A percentile compares a stretch with the other conserved stretches of the same genome.
These are phyloP conservation scores for Verasper variegatus DNA, from an alignment of 2,113 vertebrate genomes.

Conservation along the genomic window DNA sequence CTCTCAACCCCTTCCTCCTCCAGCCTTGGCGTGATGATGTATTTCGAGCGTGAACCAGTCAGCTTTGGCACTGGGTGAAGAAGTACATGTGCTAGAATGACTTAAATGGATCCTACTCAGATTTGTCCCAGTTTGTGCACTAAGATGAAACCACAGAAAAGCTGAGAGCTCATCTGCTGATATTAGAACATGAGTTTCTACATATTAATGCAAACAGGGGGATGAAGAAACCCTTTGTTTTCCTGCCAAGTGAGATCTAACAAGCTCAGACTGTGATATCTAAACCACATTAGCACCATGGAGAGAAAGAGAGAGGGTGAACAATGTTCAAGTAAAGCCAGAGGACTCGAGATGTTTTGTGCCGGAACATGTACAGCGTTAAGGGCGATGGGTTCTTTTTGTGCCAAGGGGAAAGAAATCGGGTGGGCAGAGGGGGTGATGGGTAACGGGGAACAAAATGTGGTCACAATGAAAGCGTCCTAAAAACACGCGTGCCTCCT, in stretches of 20 bases:
- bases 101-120: background rate
- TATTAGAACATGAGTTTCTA: background rate
- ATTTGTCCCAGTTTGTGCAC: conserved; percentile 26
- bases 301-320: conserved; percentile 40
- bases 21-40: conserved; percentile 5
- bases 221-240: background rate
- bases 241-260: conserved; percentile 21
- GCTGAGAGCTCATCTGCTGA: background rate
- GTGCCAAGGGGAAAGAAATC: conserved; percentile 17
- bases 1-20: background rate
- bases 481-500: conserved; percentile 18
- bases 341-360: conserved; percentile 44
- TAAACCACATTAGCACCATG: conserved; percentile 72
- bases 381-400: no score
- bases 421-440: conserved; percentile 10
- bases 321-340: conserved; percentile 68
- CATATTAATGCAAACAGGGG: conserved; percentile 15
- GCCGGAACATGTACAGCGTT: conserved; percentile 21
- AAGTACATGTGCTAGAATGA: conserved; percentile 49
- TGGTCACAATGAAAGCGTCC: conserved; percentile 31
- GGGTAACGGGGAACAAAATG: conserved; percentile 15
- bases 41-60: conserved; percentile 53
- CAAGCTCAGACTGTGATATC: conserved; percentile 39
- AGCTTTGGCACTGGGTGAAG: conserved; percentile 74
- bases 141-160: conserved; percentile 7